phyloP scores from a whole-genome alignment of 2,888 invertebrate species.

The Argynnis bischoffii region DNA sequence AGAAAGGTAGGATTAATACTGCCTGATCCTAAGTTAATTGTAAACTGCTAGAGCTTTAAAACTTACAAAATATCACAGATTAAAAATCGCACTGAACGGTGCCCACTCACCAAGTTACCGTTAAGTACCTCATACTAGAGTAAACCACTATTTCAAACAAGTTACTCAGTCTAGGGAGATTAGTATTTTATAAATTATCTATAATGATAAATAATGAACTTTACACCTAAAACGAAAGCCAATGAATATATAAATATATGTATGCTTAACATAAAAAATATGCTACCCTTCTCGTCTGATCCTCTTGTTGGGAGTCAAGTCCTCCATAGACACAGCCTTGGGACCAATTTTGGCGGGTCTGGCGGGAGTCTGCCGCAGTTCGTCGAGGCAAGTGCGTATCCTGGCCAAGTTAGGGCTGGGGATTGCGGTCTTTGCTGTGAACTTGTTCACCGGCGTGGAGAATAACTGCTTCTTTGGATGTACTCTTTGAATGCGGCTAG shows the following conservation, averaged over 20 bases:
- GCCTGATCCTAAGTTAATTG: too few species aligned
- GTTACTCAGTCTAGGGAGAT: too few species aligned
- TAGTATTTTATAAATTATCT: too few species aligned
- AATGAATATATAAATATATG: not conserved
- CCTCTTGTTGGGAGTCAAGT: conserved; percentile 68
- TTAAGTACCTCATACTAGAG: too few species aligned
- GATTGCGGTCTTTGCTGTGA: conserved; percentile 54
- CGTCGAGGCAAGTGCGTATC: conserved; percentile 64
- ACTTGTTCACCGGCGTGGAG: conserved; percentile 71
- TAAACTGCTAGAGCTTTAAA: too few species aligned
- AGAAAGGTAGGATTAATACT: too few species aligned
- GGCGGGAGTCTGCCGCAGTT: conserved; percentile 51
- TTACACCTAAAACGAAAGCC: not conserved
- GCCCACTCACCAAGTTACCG: too few species aligned
- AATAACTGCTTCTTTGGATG: conserved; percentile 72
- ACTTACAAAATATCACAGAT: too few species aligned
- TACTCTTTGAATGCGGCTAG: conserved; percentile 53
- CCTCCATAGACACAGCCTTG: conserved; percentile 74
- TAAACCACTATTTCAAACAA: too few species aligned
- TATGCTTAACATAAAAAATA: not conserved
- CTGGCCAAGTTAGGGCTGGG: conserved; percentile 59
- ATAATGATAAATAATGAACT: not conserved
- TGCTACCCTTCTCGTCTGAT: conserved; percentile 53
- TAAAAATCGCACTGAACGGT: too few species aligned
- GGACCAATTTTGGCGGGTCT: conserved; percentile 51